These are phyloP conservation scores for Lasioglossum malachurum DNA, from an alignment of 2,888 invertebrate species.

Conservation along the genomic window DNA sequence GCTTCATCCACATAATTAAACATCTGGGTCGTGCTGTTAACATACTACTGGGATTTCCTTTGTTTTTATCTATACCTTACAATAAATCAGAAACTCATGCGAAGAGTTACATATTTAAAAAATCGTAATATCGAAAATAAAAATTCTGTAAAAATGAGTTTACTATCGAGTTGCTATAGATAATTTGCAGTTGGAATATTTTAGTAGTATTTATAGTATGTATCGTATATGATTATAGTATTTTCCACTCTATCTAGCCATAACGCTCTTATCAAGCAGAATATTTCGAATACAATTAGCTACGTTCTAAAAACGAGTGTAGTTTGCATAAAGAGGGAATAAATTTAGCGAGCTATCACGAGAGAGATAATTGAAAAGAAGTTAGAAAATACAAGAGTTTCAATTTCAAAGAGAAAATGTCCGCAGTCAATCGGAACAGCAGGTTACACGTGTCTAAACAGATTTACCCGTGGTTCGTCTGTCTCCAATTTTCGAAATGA, in stretches of 20 bases:
- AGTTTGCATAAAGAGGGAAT: neutral
- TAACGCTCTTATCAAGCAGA: neutral
- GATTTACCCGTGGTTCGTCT: neutral
- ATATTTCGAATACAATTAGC: neutral
- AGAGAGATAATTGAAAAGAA: neutral
- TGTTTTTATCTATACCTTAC: neutral
- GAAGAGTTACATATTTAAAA: neutral
- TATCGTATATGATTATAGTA: neutral
- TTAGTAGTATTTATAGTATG: neutral
- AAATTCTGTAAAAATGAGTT: neutral
- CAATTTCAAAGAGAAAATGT: neutral
- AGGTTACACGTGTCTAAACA: neutral
- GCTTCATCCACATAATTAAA: neutral
- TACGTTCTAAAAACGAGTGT: neutral
- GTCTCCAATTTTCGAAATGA: neutral
- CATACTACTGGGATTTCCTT: neutral
- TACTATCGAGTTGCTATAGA: neutral
- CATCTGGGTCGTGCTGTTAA: neutral
- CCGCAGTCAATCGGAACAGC: neutral
- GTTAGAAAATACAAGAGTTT: neutral
- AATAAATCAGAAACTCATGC: neutral
- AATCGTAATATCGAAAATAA: neutral
- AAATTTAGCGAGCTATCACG: neutral
- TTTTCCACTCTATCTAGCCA: too few relatives aligned
- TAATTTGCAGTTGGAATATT: too few relatives aligned